A percentile compares a stretch with the other conserved stretches of the same genome.
These are phyloP conservation scores for Dreissena polymorpha DNA, from an alignment of 1,140 invertebrate species.

Conservation along the genomic window DNA sequence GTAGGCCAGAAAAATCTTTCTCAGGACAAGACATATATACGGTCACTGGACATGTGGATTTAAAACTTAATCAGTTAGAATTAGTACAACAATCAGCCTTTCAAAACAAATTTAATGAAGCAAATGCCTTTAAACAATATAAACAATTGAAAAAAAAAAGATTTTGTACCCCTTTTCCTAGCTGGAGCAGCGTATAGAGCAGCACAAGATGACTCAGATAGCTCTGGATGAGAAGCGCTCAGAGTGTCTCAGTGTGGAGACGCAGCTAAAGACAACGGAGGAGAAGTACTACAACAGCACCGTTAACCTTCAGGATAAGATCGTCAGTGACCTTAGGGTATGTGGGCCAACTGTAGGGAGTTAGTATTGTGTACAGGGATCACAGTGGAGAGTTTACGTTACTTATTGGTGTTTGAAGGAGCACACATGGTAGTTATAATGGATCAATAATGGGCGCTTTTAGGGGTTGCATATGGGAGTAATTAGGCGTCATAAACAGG, in stretches of 20 bases:
- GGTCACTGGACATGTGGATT: no score
- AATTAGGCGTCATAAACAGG: no score
- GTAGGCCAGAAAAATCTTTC: no score
- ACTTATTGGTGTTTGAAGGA: not conserved
- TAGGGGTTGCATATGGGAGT: no score
- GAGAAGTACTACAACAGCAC: slow-evolving; percentile 75
- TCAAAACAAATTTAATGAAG: no score
- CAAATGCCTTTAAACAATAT: no score
- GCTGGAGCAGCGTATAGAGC: slow-evolving; percentile 75
- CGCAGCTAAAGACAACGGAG: slow-evolving; percentile 72
- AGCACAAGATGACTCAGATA: slow-evolving; percentile 74
- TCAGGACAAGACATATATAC: no score
- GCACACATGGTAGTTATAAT: not conserved
- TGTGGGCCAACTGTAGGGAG: not conserved
- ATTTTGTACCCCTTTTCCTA: slow-evolving; percentile 32
- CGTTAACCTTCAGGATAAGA: slow-evolving; percentile 71
- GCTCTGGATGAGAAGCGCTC: slow-evolving; percentile 75
- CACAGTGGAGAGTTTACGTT: not conserved
- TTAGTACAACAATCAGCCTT: no score
- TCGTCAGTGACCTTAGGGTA: slow-evolving; percentile 74
- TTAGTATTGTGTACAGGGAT: not conserved
- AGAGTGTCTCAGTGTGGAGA: slow-evolving; percentile 69
- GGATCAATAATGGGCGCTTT: no score
- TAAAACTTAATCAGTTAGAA: no score
- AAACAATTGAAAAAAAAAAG: no score